Evolutionary conservation across 1,140 invertebrate species (phyloP), one percentile per base, ranked within the genome.

Genomic region (Aleiodes sp.): DNA sequence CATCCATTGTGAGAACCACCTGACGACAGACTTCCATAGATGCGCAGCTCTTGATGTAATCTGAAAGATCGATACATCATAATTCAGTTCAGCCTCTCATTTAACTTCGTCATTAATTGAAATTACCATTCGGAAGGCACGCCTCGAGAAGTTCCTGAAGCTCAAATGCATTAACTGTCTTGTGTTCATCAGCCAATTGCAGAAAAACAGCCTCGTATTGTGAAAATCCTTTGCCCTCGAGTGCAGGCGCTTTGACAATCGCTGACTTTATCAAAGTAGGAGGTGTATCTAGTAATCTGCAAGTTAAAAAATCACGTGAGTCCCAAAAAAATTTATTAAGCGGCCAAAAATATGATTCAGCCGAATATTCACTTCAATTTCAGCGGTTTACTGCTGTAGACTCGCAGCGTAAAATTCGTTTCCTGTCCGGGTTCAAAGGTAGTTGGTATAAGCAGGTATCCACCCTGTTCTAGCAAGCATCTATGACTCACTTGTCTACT

Each of bases 41-140:
- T 0, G 95, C 95, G 84, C 95, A 97, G 70, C 95, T 96, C 82
- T 96, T 97, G 59, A 98, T 96, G 76, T 97, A 97, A 88, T 98
- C 91, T 92, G 77, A 33, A 87, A 85, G 74, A 26, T 19, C 65
- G 71, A 76, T 9, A 69, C 2, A 37, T 43, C 68, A 24, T 70
- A 60, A 28, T 69, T 39, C 41, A 31, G 24, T 9, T 31, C 10
- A 19, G 26, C 14, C 8, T 19, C 9, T 52, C 12, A 14, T 7
- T 56, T 56, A 24, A n/a, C 16, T 29, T 3, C 16, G 2, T 9
- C 4, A 16, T 31, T 66, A 57, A 16, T 24, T 61, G 24, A 33
- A 41, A 62, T 65, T 77, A 92, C 91, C 95, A 86, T 98, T 97
- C 4, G 95, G 96, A 70, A 98, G 87, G 86, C 95, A 97, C 9